A percentile compares a stretch with the other conserved stretches of the same genome.
Evolutionary conservation across 2,113 vertebrate genomes (phyloP).

Genomic region (Chlamydotis undulata): DNA sequence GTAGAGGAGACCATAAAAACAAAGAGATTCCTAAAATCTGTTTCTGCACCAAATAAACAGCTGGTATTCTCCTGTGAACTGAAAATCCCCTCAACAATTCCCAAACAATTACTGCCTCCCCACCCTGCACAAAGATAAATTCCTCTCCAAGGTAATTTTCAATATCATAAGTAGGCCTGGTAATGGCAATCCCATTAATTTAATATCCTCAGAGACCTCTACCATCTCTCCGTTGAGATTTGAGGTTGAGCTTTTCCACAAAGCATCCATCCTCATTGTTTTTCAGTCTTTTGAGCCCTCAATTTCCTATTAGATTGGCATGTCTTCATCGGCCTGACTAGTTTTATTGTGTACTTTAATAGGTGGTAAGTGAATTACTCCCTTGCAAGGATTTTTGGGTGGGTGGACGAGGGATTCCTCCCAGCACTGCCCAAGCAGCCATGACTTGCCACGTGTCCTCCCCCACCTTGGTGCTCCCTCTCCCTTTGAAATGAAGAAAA

Average conservation of each 20-base stretch:
- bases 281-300: neutral
- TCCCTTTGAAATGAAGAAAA: slow-evolving; percentile 52
- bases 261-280: neutral
- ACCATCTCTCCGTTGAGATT: neutral
- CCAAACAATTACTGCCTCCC: neutral
- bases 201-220: neutral
- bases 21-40: neutral
- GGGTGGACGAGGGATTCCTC: neutral
- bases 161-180: neutral
- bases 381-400: neutral
- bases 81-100: neutral
- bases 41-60: neutral
- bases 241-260: neutral
- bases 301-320: neutral
- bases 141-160: neutral
- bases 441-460: neutral
- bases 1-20: neutral
- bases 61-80: neutral
- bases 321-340: neutral
- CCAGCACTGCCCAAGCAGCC: neutral
- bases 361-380: neutral
- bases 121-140: neutral
- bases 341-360: neutral
- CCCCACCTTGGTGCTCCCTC: neutral
- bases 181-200: neutral